Base-by-base conservation (phyloP, 2,888 invertebrate species). In the Stenichneumon culpator region DNA sequence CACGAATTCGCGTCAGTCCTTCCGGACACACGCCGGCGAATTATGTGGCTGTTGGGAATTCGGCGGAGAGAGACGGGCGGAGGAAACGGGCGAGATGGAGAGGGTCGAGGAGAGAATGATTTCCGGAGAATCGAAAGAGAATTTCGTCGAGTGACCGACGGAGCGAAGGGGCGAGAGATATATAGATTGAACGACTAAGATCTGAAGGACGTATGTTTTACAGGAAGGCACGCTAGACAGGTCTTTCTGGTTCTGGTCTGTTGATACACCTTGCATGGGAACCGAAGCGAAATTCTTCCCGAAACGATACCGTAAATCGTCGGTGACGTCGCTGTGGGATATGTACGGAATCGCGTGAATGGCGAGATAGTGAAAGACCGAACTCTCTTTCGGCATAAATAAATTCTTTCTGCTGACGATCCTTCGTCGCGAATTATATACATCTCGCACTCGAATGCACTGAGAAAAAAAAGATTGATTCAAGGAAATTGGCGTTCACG, bases 11-110 rank as follows among this genome's bases (percentile, higher is more conserved):
- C 69, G 80, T 82, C 77, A 77, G 36, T 60, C 36, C 78, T 69
- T 52, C 57, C 39, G 83, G 70, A 77, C 69, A 73, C 54, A 50
- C 39, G 60, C 57, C 28, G 22, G 69, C 83, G 83, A 86, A 83
- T 86, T 83, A 86, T 86, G 77, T 79, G 85, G 72, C 83, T 73
- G 83, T 39, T 3, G 85, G 79, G 83, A 86, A 85, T 85, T 82
- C 70, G 32, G 65, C 7, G 19, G 68, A 50, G 54, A 22, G 69
- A 77, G 60, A 77, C 68, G 65, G 25, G 79, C 52, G 1, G 63
- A 44, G 60, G 50, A 75, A 70, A 52, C 47, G 57, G 47, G 39
- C 57, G 72, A 57, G 70, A 74, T 16, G 6, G 65, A 32, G 44
- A 44, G 70, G 57, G 57, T 11, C 22, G 22, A 22, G 72, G 72